Evolutionary conservation across 2,113 vertebrate species (phyloP), one percentile per base, ranked within the genome.

Genomic region (Myocastor coypus): DNA sequence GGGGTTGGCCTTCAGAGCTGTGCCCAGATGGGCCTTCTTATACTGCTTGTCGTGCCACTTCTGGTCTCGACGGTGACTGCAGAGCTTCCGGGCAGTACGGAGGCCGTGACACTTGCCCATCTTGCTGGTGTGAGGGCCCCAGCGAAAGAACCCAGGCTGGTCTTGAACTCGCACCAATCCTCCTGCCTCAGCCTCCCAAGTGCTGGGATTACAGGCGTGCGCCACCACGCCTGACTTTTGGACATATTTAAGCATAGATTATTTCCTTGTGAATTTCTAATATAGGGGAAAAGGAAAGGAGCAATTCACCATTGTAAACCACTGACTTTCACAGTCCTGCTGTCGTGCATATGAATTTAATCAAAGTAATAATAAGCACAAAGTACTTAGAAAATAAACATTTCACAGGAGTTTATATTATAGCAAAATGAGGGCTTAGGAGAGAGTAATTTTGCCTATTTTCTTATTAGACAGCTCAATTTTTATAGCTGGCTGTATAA

Each of bases 331-430:
- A 87, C 20, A 63, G 16, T 24, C 32, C 68, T 46, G 0, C 5
- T 37, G 69, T 87, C 87, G 2, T 7, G 57, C 24, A n/a, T 68
- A 5, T 71, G 30, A 80, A 91, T 30, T 37, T 50, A 63, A n/a
- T 40, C 14, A 71, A 61, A 78, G 68, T 63, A 28, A 50, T 52
- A n/a, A 83, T 42, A 7, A 63, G 19, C 3, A 80, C 10, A 68
- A 19, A 69, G 28, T 20, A 32, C 32, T 57, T 42, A 66, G 1
- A 34, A 11, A 28, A 57, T 16, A 63, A 28, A 63, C 61, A 22
- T 40, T 96, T 86, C n/a, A 90, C 5, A 83, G 61, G 42, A 84
- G 37, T 80, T 92, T 52, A 8, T 61, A 78, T 50, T 83, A 78
- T 20, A 32, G 19, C 40, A 40, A 57, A 10, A 46, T 37, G 88